A percentile compares a stretch with the other conserved stretches of the same genome.
These are phyloP conservation scores for Melanchra persicariae DNA, from an alignment of 2,888 invertebrate genomes.

Conservation along the genomic window DNA sequence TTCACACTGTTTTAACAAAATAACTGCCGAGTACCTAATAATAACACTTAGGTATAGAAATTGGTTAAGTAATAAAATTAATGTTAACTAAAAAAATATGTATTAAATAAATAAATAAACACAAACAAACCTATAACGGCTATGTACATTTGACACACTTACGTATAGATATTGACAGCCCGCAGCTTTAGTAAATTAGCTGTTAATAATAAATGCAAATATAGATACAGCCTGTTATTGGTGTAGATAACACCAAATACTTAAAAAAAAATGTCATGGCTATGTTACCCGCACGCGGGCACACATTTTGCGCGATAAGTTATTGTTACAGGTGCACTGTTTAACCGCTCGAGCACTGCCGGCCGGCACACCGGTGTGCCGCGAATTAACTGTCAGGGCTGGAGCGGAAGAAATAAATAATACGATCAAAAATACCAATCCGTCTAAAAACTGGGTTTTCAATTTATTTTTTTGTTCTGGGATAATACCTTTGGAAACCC, in stretches of 20 bases:
- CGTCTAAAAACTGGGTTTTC: slow-evolving; percentile 26
- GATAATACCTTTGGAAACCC: slow-evolving; percentile 7
- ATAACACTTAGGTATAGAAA: no score
- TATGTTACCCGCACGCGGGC: slow-evolving; percentile 27
- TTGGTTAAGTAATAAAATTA: no score
- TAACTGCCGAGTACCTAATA: no score
- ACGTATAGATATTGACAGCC: not conserved
- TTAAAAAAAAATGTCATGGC: not conserved
- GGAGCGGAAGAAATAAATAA: no score
- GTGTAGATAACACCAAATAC: slow-evolving; percentile 13
- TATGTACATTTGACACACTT: no score
- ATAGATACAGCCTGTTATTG: slow-evolving; percentile 6
- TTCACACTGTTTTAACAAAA: slow-evolving; percentile 2
- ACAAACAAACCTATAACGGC: not conserved
- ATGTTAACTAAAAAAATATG: no score
- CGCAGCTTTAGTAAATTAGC: slow-evolving; percentile 8
- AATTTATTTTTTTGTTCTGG: not conserved
- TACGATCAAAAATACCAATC: slow-evolving; percentile 6
- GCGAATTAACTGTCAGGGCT: no score
- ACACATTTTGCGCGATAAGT: slow-evolving; percentile 15
- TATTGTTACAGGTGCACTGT: not conserved
- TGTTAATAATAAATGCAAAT: slow-evolving; percentile 8
- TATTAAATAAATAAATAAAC: not conserved
- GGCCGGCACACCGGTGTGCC: no score
- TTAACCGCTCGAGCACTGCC: no score